phyloP scores from a whole-genome alignment of 2,113 vertebrate genomes.

The Leptosomus discolor region DNA sequence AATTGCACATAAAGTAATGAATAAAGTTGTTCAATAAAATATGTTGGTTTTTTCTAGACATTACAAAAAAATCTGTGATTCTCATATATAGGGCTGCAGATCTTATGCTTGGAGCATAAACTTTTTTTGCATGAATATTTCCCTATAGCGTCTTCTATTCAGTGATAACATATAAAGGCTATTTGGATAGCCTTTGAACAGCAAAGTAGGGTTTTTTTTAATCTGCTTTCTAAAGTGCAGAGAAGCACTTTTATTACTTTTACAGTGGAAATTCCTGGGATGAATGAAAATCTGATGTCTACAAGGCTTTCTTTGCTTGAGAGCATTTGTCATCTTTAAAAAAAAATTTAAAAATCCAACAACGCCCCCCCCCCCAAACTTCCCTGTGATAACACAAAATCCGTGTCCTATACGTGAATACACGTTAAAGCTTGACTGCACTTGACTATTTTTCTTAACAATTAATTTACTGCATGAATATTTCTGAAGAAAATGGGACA shows the following conservation, averaged over 20 bases:
- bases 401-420: background rate
- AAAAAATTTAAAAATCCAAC: background rate
- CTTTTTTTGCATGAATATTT: background rate
- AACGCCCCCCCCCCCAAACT: accelerated
- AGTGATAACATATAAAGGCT: background rate
- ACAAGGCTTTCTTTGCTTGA: background rate
- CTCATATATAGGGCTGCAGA: background rate
- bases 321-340: background rate
- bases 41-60: background rate
- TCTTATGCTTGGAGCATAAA: background rate
- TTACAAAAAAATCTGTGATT: background rate
- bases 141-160: background rate
- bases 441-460: background rate
- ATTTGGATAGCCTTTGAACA: background rate
- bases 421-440: background rate
- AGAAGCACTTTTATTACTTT: background rate
- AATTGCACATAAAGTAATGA: background rate
- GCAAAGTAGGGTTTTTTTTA: background rate
- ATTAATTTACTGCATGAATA: background rate
- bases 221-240: background rate
- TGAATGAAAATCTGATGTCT: background rate
- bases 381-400: background rate
- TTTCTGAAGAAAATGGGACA: background rate
- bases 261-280: background rate
- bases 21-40: background rate